These are phyloP conservation scores for Eupithecia exiguata DNA, from an alignment of 2,888 invertebrate genomes.

Conservation along the genomic window DNA sequence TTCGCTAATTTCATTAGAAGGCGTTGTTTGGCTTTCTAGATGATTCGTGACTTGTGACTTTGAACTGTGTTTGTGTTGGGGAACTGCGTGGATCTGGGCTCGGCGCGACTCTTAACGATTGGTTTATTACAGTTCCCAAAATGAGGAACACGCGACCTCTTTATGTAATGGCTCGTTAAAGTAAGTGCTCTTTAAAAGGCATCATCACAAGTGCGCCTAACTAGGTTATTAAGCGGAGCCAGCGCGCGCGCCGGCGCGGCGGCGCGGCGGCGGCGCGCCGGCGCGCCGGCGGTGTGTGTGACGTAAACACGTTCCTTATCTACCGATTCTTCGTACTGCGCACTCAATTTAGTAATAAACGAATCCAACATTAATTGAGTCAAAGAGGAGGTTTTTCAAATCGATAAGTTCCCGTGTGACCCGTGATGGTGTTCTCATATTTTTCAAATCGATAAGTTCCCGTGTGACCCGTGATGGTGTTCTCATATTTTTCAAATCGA, in stretches of 20 bases:
- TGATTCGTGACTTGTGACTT: not conserved
- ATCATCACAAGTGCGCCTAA: conserved; percentile 29
- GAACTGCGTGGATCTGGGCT: not conserved
- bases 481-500: too few relatives aligned
- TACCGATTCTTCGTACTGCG: too few relatives aligned
- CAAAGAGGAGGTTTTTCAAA: too few relatives aligned
- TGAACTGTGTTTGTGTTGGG: not conserved
- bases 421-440: too few relatives aligned
- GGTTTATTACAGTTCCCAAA: not conserved
- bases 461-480: too few relatives aligned
- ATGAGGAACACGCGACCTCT: not conserved
- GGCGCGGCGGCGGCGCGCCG: not conserved
- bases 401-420: too few relatives aligned
- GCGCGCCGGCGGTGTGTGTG: not conserved
- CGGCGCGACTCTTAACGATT: not conserved
- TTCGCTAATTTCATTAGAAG: conserved; percentile 18
- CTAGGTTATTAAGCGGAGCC: conserved; percentile 30
- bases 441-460: too few relatives aligned
- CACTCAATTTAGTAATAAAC: too few relatives aligned
- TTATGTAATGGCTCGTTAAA: conserved; percentile 28
- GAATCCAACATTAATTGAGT: too few relatives aligned
- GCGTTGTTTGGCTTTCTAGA: conserved; percentile 1
- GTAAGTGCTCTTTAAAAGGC: conserved; percentile 14
- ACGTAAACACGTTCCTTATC: not conserved
- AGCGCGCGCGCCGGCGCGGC: conserved; percentile 6